Evolutionary conservation across 2,888 invertebrate genomes (phyloP), one percentile per base, ranked within the genome.

Genomic region (Oscheius myriophilus): DNA sequence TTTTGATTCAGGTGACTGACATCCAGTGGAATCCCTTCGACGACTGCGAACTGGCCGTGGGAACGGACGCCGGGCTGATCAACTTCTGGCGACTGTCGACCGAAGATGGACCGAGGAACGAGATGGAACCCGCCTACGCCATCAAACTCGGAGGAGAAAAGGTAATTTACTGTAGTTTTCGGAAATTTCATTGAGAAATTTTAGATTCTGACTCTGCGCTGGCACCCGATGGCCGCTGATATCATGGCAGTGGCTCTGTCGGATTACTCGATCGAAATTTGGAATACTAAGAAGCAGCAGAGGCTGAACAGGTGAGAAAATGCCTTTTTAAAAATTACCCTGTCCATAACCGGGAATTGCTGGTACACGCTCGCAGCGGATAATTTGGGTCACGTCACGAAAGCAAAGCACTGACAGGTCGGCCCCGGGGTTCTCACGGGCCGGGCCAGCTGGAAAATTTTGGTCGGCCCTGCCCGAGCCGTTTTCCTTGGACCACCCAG

Each of bases 11-110:
- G 57, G 72, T 83, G 42, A 83, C 82, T 90, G 96, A 96, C 89
- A 94, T 96, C 88, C 91, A 92, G 68, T 96, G 94, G 93, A 95
- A 96, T 90, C 96, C 96, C 0, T 95, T 95, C 88, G 90, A 93
- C 87, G 90, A 91, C 78, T 90, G 90, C 62, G 90, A 92, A 62
- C 90, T 96, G 71, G 92, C 93, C 51, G 93, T 94, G 51, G 91
- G 91, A 90, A 83, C 83, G 84, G 96, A 95, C 84, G 94, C 94
- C 87, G 95, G 80, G 39, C 46, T 71, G n/a, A 70, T 80, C 69
- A 76, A 79, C 51, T 42, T 80, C 51, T 80, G 79, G 80, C 63
- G 70, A 26, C 57, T 80, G 26, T 52, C 67, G 0, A 45, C 21
- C 2, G 55, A 69, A n/a, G 78, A 77, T 33, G 79, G 75, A n/a